Evolutionary conservation across 2,888 invertebrate species (phyloP).

Genomic region (Lumbricus terrestris): DNA sequence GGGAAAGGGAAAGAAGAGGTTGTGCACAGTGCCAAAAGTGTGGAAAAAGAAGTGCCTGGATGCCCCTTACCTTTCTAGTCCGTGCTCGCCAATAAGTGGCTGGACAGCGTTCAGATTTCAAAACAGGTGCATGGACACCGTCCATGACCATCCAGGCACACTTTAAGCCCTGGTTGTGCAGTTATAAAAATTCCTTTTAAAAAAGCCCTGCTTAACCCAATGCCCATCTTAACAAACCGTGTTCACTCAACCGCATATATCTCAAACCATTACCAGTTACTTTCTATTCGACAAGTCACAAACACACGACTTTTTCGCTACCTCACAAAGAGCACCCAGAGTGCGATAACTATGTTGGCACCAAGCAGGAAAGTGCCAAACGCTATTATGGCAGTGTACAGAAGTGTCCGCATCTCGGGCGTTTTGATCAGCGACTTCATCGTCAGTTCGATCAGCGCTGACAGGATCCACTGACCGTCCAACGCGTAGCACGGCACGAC

Average conservation of each 20-base stretch:
- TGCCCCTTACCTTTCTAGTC: too few species aligned
- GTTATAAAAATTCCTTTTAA: too few species aligned
- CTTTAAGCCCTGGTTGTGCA: too few species aligned
- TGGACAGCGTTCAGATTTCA: too few species aligned
- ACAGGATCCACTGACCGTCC: constrained; percentile 87
- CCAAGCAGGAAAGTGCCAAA: constrained; percentile 73
- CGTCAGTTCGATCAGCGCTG: constrained; percentile 59
- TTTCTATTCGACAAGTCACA: background rate
- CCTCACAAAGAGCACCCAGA: constrained; percentile 51
- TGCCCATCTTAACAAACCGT: background rate
- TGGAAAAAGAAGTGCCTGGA: too few species aligned
- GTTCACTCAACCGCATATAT: background rate
- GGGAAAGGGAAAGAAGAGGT: too few species aligned
- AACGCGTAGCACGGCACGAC: constrained; percentile 87
- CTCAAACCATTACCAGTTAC: background rate
- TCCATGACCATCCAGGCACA: too few species aligned
- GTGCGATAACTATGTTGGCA: constrained; percentile 68
- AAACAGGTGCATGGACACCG: too few species aligned
- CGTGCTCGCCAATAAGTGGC: too few species aligned
- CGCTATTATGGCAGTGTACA: constrained; percentile 71
- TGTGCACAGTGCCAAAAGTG: too few species aligned
- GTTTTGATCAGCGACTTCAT: constrained; percentile 48
- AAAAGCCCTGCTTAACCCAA: too few species aligned
- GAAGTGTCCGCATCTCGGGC: constrained; percentile 62
- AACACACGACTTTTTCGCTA: background rate